These are phyloP conservation scores for Synanceia verrucosa DNA, from an alignment of 2,797 vertebrate species.

Conservation along the genomic window DNA sequence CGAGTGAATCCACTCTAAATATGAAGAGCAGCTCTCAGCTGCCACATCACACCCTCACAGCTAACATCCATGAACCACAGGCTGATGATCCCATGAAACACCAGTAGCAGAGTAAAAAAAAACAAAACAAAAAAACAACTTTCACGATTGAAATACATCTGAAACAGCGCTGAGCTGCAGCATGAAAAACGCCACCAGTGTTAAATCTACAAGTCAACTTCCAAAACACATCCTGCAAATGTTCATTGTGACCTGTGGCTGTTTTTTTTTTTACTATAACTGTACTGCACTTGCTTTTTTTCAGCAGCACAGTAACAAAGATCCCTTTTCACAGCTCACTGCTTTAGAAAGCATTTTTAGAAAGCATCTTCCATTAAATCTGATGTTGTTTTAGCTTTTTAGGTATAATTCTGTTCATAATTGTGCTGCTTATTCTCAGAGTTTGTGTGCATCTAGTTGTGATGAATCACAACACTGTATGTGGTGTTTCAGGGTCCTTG, in stretches of 20 bases:
- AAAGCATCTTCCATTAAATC: no score
- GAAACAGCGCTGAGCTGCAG: neutral
- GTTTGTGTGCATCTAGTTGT: neutral
- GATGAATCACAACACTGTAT: neutral
- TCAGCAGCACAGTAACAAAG: no score
- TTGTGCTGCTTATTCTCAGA: neutral
- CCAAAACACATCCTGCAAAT: neutral
- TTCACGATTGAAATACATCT: neutral
- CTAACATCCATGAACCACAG: constrained; percentile 9
- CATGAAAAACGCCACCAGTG: neutral
- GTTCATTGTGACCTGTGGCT: no score
- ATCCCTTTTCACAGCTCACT: no score
- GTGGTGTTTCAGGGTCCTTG: neutral
- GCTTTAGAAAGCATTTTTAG: no score
- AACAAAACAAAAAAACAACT: constrained; percentile 1
- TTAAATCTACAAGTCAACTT: neutral
- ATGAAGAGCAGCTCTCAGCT: constrained; percentile 7
- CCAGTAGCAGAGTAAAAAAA: neutral
- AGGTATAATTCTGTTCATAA: no score
- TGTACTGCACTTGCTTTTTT: no score
- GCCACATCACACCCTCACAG: constrained; percentile 3
- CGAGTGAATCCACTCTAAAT: constrained; percentile 8
- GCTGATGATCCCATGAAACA: constrained; percentile 1
- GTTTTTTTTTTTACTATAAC: no score
- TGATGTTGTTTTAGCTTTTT: no score